phyloP scores from a whole-genome alignment of 2,888 invertebrate genomes.

The Leptarthrus brevirostris region DNA sequence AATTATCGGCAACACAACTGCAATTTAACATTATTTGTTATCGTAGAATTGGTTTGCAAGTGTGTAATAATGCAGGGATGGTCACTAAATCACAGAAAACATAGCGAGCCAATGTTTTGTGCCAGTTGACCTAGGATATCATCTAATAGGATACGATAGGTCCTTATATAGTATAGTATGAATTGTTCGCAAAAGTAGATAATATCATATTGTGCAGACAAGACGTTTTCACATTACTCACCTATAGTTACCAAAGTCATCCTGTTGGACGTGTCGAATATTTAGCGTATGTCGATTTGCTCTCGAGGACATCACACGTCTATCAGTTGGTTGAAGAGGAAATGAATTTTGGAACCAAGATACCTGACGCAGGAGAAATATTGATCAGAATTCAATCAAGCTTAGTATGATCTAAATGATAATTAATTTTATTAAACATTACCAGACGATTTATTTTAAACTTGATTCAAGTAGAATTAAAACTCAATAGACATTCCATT shows the following conservation, averaged over 20 bases:
- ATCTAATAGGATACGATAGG: not conserved
- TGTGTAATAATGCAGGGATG: slow-evolving; percentile 38
- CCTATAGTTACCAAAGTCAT: slow-evolving; percentile 80
- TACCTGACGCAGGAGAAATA: slow-evolving; percentile 67
- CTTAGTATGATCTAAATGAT: too few species aligned
- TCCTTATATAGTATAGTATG: not conserved
- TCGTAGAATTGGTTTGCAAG: slow-evolving; percentile 26
- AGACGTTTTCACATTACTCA: too few species aligned
- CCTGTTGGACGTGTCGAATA: slow-evolving; percentile 75
- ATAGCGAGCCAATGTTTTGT: slow-evolving; percentile 16
- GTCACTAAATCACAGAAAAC: slow-evolving; percentile 33
- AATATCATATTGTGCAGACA: too few species aligned
- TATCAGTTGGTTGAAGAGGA: slow-evolving; percentile 74
- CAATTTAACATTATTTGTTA: slow-evolving; percentile 55
- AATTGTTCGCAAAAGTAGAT: too few species aligned
- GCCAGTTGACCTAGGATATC: not conserved
- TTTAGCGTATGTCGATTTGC: slow-evolving; percentile 77
- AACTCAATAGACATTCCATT: too few species aligned
- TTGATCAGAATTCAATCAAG: not conserved
- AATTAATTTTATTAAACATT: too few species aligned
- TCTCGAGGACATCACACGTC: slow-evolving; percentile 76
- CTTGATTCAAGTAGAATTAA: too few species aligned
- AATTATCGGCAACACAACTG: slow-evolving; percentile 79
- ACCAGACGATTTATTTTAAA: too few species aligned
- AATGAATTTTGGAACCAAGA: slow-evolving; percentile 80